Percentiles rank a stretch among this genome's conserved stretches.
Evolutionary conservation across 1,140 invertebrate species (phyloP).

Genomic region (Cotesia vestalis): DNA sequence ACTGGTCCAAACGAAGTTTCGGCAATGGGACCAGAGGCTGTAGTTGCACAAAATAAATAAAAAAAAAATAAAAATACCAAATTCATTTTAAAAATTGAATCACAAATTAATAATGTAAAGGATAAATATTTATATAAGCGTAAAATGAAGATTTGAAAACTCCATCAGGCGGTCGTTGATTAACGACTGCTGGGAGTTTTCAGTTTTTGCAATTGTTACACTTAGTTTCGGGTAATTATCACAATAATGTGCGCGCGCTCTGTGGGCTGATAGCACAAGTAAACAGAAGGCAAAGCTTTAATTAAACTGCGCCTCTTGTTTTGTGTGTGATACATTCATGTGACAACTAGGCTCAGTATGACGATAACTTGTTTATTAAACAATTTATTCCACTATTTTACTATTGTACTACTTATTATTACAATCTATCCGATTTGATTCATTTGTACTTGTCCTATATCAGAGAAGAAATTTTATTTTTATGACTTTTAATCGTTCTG

Average conservation of each 20-base stretch:
- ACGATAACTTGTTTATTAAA: slow-evolving; percentile 24
- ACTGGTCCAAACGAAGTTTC: slow-evolving; percentile 50
- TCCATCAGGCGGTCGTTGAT: slow-evolving; percentile 19
- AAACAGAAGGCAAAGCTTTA: slow-evolving; percentile 28
- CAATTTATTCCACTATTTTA: not conserved
- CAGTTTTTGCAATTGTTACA: slow-evolving; percentile 8
- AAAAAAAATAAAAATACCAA: slow-evolving; percentile 15
- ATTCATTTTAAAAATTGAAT: slow-evolving; percentile 13
- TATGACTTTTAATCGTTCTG: no score
- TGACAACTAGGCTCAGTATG: slow-evolving; percentile 19
- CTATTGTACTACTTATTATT: not conserved
- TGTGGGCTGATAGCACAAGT: slow-evolving; percentile 24
- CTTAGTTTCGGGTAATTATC: slow-evolving; percentile 23
- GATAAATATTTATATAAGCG: not conserved
- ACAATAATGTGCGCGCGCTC: slow-evolving; percentile 6
- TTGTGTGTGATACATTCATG: slow-evolving; percentile 22
- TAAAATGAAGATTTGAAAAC: slow-evolving; percentile 2
- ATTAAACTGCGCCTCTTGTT: slow-evolving; percentile 30
- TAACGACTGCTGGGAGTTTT: slow-evolving; percentile 13
- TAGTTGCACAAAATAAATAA: not conserved
- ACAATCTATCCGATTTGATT: not conserved
- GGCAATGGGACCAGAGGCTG: slow-evolving; percentile 31
- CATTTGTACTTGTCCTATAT: no score
- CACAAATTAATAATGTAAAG: not conserved
- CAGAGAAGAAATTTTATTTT: no score